Evolutionary conservation across 1,140 invertebrate species (phyloP).

Genomic region (Euglossa dilemma): DNA sequence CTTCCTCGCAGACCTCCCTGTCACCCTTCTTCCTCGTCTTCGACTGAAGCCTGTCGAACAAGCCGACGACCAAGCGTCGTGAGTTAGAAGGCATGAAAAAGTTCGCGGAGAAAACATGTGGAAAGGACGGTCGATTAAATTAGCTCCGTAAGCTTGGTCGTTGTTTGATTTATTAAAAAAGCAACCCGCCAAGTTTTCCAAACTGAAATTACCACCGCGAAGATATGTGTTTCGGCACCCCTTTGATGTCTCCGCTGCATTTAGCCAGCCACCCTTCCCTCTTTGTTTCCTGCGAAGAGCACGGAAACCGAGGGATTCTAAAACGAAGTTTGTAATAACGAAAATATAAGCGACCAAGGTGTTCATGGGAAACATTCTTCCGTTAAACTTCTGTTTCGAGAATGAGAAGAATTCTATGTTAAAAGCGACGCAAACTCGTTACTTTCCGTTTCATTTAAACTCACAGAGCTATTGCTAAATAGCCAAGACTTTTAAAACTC

Average conservation of each 20-base stretch:
- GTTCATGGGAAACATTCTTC: background rate
- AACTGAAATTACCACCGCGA: background rate
- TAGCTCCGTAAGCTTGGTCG: background rate
- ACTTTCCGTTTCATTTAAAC: too few relatives aligned
- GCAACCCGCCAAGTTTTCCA: background rate
- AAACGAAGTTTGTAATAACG: constrained; percentile 21
- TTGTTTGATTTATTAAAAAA: constrained; percentile 20
- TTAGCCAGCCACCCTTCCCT: background rate
- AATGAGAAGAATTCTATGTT: constrained; percentile 4
- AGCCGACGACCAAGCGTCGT: background rate
- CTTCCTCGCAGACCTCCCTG: constrained; percentile 21
- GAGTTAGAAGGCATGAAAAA: background rate
- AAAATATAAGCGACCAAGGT: background rate
- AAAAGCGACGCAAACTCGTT: background rate
- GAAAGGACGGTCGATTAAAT: background rate
- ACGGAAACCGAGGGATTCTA: background rate
- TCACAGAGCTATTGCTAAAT: too few relatives aligned
- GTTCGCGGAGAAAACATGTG: background rate
- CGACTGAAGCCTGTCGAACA: constrained; percentile 47
- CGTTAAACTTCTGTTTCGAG: background rate
- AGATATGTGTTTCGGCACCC: background rate
- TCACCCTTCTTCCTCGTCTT: constrained; percentile 44
- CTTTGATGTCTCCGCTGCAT: background rate
- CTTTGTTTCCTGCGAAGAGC: background rate
- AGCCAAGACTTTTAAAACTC: too few relatives aligned